phyloP scores from a whole-genome alignment of 2,113 vertebrate species.

The Platysternon megacephalum region DNA sequence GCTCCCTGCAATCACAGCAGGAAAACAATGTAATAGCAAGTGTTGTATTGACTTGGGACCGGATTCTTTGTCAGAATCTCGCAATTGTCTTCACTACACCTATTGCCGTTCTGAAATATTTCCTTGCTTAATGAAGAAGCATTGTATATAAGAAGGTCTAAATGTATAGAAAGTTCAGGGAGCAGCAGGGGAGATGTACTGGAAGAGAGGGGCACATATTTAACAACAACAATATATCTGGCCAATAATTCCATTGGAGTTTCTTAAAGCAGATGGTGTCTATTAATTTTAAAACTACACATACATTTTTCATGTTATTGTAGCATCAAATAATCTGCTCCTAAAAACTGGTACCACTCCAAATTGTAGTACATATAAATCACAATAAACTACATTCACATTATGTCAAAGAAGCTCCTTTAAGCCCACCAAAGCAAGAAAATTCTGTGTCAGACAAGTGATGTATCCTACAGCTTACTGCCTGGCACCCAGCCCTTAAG shows the following conservation, averaged over 20 bases:
- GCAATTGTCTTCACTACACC: not conserved
- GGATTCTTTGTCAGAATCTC: fast-evolving
- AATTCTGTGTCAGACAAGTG: not conserved
- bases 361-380: slow-evolving; percentile 44
- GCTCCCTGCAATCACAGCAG: not conserved
- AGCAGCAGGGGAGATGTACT: not conserved
- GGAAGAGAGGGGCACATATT: not conserved
- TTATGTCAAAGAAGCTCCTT: slow-evolving; percentile 46
- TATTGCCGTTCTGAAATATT: not conserved
- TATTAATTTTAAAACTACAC: slow-evolving; percentile 39
- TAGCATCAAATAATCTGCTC: slow-evolving; percentile 43
- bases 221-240: not conserved
- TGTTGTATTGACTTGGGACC: not conserved
- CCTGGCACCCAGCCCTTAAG: not conserved
- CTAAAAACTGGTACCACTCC: slow-evolving; percentile 42
- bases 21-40: not conserved
- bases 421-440: slow-evolving; percentile 46
- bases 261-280: slow-evolving; percentile 6
- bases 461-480: not conserved
- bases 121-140: not conserved
- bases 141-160: not conserved
- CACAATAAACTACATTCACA: slow-evolving; percentile 53
- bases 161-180: not conserved
- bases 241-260: not conserved
- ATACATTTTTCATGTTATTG: slow-evolving; percentile 37